Evolutionary conservation across 1,140 invertebrate species (phyloP).

Genomic region (Centruroides sculpturatus): DNA sequence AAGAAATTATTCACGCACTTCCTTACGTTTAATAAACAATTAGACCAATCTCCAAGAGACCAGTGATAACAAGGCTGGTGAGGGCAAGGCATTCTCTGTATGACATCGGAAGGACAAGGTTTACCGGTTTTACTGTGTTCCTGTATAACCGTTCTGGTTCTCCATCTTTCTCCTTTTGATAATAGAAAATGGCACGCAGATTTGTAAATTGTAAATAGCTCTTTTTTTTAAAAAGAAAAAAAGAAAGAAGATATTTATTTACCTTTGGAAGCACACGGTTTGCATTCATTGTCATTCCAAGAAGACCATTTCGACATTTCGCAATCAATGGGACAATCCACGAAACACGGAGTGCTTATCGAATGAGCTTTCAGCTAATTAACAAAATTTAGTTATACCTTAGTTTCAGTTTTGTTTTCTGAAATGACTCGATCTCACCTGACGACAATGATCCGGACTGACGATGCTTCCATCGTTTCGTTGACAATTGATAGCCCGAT

Average conservation of each 20-base stretch:
- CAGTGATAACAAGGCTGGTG: conserved; percentile 37
- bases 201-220: no score
- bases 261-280: conserved; percentile 26
- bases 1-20: no score
- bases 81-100: conserved; percentile 37
- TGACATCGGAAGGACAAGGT: conserved; percentile 32
- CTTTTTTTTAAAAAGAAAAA: not conserved
- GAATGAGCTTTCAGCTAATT: no score
- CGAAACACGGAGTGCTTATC: conserved; percentile 33
- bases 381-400: no score
- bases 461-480: conserved; percentile 41
- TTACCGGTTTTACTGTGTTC: conserved; percentile 35
- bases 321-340: conserved; percentile 52
- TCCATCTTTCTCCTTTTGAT: conserved; percentile 18
- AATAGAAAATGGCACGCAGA: no score
- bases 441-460: conserved; percentile 29
- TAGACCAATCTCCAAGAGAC: conserved; percentile 31
- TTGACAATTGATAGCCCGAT: conserved; percentile 37
- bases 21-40: conserved; percentile 34
- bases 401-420: no score
- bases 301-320: conserved; percentile 41
- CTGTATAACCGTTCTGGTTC: conserved; percentile 30
- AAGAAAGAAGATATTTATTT: conserved; percentile 2
- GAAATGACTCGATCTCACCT: conserved; percentile 1
- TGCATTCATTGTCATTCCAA: conserved; percentile 40